Evolutionary conservation across 2,888 invertebrate genomes (phyloP), one percentile per base, ranked within the genome.

Genomic region (Pteria penguin): DNA sequence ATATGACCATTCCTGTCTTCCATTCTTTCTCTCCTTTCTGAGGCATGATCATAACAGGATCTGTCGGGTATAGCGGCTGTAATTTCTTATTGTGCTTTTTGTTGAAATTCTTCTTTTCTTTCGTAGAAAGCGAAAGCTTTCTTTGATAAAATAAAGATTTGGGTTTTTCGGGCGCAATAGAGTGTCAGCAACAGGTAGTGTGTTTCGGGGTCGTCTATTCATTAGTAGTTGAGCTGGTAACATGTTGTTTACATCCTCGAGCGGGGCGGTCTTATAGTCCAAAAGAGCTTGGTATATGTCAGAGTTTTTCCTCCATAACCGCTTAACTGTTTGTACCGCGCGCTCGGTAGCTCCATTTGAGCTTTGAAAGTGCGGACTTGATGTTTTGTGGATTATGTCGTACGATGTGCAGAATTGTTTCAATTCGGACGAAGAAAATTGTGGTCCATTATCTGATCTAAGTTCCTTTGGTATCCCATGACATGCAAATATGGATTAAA

Each of bases 301-400:
- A 3, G 75, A n/a, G n/a, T n/a, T n/a, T 66, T 83, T 84, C 32
- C 60, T 72, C 81, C 14, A 67, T 14, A 62, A 29, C 26, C 32
- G 14, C 24, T 62, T 62, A 26, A 62, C 62, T 18, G 62, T 62
- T 33, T 33, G 31, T 11, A 62, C 26, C 18, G 62, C 4, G 24
- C 31, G 31, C 32, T 62, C 62, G 2, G 33, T 32, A 4, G 27
- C 62, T 11, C 62, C 31, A 31, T 62, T 62, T n/a, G 27, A 62
- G n/a, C 33, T 29, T n/a, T 33, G 31, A 24, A 32, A 62, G n/a
- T 32, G 33, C 14, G 31, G 62, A 62, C 33, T 4, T 18, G 32
- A 32, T 22, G 62, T 62, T 18, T 18, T 14, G 24, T 62, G 62
- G 2, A n/a, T n/a, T 22, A 62, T 32, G 11, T 32, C 62, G 26